A percentile compares a stretch with the other conserved stretches of the same genome.
Evolutionary conservation across 1,140 invertebrate genomes (phyloP).

Genomic region (Euura lappo): DNA sequence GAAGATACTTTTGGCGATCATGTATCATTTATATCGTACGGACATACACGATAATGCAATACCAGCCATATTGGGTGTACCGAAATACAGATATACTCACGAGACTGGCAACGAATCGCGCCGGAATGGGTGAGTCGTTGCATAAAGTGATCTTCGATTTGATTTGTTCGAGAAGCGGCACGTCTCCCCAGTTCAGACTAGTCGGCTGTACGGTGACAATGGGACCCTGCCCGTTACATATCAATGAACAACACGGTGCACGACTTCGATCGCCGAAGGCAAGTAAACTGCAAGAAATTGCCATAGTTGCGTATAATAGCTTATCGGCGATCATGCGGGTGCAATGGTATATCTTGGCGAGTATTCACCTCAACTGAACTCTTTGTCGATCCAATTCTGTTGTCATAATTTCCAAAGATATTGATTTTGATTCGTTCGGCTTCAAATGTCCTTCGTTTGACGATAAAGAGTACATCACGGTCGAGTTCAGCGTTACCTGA

Average conservation of each 20-base stretch:
- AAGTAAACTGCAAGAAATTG: conserved; percentile 35
- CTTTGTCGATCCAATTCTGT: conserved; percentile 37
- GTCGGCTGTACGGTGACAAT: conserved; percentile 46
- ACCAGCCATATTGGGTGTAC: no score
- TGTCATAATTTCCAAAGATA: conserved; percentile 38
- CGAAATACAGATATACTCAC: no score
- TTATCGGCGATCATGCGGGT: not conserved
- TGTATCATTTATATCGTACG: no score
- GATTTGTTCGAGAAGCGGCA: conserved; percentile 43
- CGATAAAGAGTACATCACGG: conserved; percentile 38
- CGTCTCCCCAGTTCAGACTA: conserved; percentile 46
- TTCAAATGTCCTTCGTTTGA: conserved; percentile 40
- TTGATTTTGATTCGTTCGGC: conserved; percentile 31
- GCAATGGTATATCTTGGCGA: not conserved
- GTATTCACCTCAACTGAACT: conserved; percentile 27
- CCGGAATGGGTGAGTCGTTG: conserved; percentile 59
- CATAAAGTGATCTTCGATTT: conserved; percentile 40
- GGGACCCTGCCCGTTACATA: conserved; percentile 56
- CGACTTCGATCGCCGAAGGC: conserved; percentile 35
- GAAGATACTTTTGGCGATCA: no score
- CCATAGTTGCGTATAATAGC: not conserved
- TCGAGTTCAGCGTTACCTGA: conserved; percentile 26
- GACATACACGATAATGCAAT: no score
- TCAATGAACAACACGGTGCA: conserved; percentile 37
- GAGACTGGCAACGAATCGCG: conserved; percentile 39